Percentiles rank a stretch among this genome's conserved stretches.
phyloP scores from a whole-genome alignment of 2,888 invertebrate genomes.

The Tipula vernalis region DNA sequence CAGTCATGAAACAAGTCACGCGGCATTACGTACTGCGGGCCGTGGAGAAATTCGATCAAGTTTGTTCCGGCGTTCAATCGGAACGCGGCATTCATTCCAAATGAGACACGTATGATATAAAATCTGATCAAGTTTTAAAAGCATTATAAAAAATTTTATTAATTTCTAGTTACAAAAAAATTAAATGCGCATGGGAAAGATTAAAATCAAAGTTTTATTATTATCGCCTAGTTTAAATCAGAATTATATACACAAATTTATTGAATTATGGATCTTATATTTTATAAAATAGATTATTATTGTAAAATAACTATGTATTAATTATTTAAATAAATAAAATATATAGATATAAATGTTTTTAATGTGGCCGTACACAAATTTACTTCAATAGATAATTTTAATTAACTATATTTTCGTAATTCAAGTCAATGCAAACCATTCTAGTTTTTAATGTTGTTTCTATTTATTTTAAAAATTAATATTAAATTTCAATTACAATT shows the following conservation, averaged over 20 bases:
- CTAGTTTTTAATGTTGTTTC: no score
- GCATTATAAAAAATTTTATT: neutral
- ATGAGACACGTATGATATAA: neutral
- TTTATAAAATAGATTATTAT: neutral
- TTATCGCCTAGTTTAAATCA: neutral
- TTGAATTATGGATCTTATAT: neutral
- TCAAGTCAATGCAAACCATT: no score
- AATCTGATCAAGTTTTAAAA: neutral
- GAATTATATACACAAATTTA: neutral
- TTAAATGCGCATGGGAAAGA: neutral
- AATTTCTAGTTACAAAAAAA: neutral
- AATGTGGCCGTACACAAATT: neutral
- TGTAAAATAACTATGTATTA: neutral
- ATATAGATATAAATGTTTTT: neutral
- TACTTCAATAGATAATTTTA: no score
- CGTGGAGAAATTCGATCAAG: conserved; percentile 53
- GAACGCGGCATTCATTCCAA: conserved; percentile 37
- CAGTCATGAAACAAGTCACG: conserved; percentile 27
- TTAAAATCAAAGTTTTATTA: neutral
- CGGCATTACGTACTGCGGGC: conserved; percentile 47
- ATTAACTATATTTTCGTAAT: no score
- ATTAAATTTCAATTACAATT: no score
- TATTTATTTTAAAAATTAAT: no score
- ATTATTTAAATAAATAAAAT: neutral
- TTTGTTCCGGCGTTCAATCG: conserved; percentile 39